Evolutionary conservation across 2,113 vertebrate species (phyloP).

Genomic region (Melanerpes aurifrons): DNA sequence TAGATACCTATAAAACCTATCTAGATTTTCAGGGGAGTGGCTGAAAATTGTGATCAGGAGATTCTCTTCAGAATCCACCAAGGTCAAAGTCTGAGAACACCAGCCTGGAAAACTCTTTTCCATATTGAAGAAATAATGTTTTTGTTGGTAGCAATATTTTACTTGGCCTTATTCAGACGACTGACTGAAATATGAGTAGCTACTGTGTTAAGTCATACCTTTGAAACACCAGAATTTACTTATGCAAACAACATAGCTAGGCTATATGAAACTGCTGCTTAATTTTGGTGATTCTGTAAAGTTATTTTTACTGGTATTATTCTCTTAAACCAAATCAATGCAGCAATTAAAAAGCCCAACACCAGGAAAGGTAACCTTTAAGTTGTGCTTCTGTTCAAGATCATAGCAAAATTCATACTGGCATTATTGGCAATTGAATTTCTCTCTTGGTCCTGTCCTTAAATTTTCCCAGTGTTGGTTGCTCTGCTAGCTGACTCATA

Average conservation of each 20-base stretch:
- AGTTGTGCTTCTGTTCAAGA: not conserved
- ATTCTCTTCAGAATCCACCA: not conserved
- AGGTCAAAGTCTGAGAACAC: not conserved
- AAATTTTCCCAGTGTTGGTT: not conserved
- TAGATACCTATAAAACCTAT: not conserved
- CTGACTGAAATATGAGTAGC: not conserved
- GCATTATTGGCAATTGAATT: not conserved
- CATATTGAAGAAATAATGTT: not conserved
- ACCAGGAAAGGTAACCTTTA: not conserved
- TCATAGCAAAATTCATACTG: not conserved
- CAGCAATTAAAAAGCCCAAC: not conserved
- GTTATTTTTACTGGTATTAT: not conserved
- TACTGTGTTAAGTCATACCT: not conserved
- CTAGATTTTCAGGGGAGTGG: not conserved
- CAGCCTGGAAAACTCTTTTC: not conserved
- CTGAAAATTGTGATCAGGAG: not conserved
- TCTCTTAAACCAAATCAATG: not conserved
- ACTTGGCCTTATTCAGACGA: not conserved
- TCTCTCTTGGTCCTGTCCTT: not conserved
- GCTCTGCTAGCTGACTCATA: not conserved
- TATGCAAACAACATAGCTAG: not conserved
- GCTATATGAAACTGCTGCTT: not conserved
- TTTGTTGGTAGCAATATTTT: not conserved
- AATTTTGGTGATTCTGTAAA: not conserved
- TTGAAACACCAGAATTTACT: not conserved